These are phyloP conservation scores for Camponotus floridanus DNA, from an alignment of 1,140 invertebrate genomes.

Conservation along the genomic window DNA sequence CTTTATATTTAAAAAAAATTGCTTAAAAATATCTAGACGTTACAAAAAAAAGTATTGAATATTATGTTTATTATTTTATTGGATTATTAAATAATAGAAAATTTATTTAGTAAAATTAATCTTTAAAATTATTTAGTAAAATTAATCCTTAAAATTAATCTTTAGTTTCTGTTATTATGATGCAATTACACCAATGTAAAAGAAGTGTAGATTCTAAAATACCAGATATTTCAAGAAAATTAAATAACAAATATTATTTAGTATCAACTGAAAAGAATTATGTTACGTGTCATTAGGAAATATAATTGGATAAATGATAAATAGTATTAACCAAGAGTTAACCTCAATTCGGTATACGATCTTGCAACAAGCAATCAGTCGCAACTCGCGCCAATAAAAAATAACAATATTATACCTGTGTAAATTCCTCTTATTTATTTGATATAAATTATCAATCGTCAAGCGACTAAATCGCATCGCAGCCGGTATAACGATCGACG, in stretches of 20 bases:
- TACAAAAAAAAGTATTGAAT: not conserved
- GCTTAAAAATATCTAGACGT: not conserved
- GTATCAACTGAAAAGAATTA: not conserved
- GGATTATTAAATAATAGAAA: not conserved
- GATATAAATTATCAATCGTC: slow-evolving; percentile 77
- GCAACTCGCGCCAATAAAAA: not conserved
- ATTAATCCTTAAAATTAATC: slow-evolving; percentile 1
- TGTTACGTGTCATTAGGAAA: not conserved
- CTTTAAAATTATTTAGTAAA: too few species aligned
- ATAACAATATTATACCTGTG: slow-evolving; percentile 73
- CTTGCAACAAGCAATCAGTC: not conserved
- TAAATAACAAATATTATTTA: not conserved
- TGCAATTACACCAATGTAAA: not conserved
- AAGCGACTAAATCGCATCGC: slow-evolving; percentile 75
- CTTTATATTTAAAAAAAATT: too few species aligned
- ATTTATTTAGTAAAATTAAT: too few species aligned
- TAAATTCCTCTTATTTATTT: slow-evolving; percentile 73
- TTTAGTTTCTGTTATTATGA: not conserved
- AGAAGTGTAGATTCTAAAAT: not conserved
- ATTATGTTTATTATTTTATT: not conserved
- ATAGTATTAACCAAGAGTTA: slow-evolving; percentile 71
- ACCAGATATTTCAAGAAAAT: not conserved
- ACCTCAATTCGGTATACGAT: slow-evolving; percentile 63
- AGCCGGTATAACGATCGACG: slow-evolving; percentile 77
- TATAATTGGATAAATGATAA: not conserved